Evolutionary conservation across 2,113 vertebrate genomes (phyloP).

Genomic region (Microtus richardsoni): DNA sequence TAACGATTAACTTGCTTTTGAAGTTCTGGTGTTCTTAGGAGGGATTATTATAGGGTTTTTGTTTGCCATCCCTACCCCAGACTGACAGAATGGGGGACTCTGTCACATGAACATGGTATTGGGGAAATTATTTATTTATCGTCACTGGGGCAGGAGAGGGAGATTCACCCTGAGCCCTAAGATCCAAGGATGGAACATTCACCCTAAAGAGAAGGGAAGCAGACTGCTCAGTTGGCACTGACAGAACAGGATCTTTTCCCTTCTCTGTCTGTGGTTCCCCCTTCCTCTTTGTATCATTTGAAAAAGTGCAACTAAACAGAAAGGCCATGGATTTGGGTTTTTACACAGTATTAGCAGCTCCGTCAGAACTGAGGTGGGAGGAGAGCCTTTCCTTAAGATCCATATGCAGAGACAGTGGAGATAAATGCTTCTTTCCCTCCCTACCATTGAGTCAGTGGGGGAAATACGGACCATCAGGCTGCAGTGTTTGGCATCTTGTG

Average conservation of each 20-base stretch:
- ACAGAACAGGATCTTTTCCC: rapidly evolving
- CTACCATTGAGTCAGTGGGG: background rate
- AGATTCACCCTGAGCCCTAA: background rate
- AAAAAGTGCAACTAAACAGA: background rate
- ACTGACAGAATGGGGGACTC: background rate
- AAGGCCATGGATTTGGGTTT: background rate
- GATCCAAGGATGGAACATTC: background rate
- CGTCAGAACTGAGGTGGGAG: background rate
- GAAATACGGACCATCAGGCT: constrained; percentile 35
- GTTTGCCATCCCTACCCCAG: background rate
- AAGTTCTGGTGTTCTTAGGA: background rate
- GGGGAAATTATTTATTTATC: background rate
- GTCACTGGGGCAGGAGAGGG: background rate
- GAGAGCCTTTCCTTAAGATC: background rate
- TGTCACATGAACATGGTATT: background rate
- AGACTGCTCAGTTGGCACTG: rapidly evolving
- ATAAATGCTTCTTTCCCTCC: background rate
- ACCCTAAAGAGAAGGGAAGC: background rate
- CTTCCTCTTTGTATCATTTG: background rate
- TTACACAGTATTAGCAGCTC: background rate
- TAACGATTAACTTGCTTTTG: background rate
- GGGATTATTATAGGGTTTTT: background rate
- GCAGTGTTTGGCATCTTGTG: background rate
- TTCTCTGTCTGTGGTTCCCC: background rate
- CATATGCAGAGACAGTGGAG: background rate